Evolutionary conservation across 1,140 invertebrate species (phyloP).

Genomic region (Ridgeia piscesae): DNA sequence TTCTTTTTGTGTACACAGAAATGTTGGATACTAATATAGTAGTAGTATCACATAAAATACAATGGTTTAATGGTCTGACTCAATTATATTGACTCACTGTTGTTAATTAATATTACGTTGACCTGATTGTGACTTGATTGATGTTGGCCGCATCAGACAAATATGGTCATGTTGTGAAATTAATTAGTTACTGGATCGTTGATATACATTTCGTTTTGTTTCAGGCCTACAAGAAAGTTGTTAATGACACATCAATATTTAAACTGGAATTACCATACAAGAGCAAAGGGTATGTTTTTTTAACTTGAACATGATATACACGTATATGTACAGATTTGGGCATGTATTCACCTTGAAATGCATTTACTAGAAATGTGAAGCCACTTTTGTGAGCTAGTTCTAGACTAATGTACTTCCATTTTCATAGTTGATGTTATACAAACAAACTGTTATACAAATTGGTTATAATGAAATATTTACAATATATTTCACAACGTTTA

Average conservation of each 20-base stretch:
- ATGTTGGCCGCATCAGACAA: not conserved
- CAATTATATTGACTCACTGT: slow-evolving; percentile 17
- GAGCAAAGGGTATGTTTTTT: slow-evolving; percentile 61
- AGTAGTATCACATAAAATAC: not conserved
- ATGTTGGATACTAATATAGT: too few relatives aligned
- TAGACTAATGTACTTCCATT: too few relatives aligned
- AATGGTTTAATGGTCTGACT: slow-evolving; percentile 9
- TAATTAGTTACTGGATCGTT: not conserved
- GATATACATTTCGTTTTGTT: slow-evolving; percentile 32
- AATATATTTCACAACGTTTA: too few relatives aligned
- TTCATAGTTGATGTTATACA: too few relatives aligned
- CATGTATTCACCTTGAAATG: not conserved
- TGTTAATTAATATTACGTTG: not conserved
- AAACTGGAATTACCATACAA: slow-evolving; percentile 73
- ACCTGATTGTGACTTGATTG: not conserved
- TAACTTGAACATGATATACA: not conserved
- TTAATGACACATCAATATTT: slow-evolving; percentile 98
- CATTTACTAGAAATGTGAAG: not conserved
- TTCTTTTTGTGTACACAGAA: too few relatives aligned
- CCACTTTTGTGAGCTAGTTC: too few relatives aligned
- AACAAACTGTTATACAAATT: too few relatives aligned
- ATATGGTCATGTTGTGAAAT: not conserved
- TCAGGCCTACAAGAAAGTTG: slow-evolving; percentile 90
- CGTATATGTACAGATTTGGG: too few relatives aligned
- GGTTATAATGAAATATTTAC: too few relatives aligned